Percentiles rank a stretch among this genome's conserved stretches.
Conservation (phyloP, 2,888 invertebrate species). For the Tetanocera ferruginea region DNA sequence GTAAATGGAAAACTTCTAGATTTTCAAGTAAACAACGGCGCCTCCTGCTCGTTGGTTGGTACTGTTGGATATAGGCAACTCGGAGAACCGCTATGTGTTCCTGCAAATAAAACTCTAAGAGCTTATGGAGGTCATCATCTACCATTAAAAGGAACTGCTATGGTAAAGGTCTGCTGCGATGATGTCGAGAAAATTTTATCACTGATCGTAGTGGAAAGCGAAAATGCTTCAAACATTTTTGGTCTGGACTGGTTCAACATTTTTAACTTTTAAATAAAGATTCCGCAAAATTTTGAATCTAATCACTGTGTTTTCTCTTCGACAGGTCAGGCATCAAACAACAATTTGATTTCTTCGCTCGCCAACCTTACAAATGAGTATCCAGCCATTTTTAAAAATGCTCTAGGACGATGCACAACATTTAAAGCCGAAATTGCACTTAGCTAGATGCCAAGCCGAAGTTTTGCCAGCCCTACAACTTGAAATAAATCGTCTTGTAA, state of each 20-base stretch:
- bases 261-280: too few species aligned
- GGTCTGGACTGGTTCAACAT: too few species aligned
- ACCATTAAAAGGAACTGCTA: slow-evolving; percentile 17
- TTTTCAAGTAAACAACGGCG: slow-evolving; percentile 42
- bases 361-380: too few species aligned
- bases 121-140: slow-evolving; percentile 15
- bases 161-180: not conserved
- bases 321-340: too few species aligned
- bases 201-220: too few species aligned
- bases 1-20: slow-evolving; percentile 14
- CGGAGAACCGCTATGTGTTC: slow-evolving; percentile 24
- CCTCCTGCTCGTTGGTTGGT: slow-evolving; percentile 26
- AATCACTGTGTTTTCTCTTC: too few species aligned
- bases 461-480: not conserved
- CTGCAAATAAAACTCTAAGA: slow-evolving; percentile 26
- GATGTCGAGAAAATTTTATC: not conserved
- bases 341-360: too few species aligned
- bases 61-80: slow-evolving; percentile 1
- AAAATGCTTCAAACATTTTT: too few species aligned
- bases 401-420: not conserved
- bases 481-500: not conserved
- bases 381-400: not conserved
- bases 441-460: not conserved
- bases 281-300: too few species aligned
- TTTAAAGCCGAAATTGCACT: not conserved